phyloP scores from a whole-genome alignment of 2,797 vertebrate species.

The Petrocephalus sullivani region DNA sequence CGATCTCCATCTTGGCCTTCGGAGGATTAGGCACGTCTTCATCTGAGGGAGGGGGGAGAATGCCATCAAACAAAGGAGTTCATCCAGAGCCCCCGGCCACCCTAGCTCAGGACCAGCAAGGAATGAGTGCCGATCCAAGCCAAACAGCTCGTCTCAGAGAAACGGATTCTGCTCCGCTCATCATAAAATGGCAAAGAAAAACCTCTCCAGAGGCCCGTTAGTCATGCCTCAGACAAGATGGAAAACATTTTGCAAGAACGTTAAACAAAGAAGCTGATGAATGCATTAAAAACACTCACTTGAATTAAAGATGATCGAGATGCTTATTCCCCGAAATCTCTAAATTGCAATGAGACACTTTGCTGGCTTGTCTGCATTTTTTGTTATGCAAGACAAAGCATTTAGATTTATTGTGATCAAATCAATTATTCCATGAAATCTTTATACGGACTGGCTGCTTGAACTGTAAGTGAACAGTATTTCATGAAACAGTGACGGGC shows the following conservation, averaged over 20 bases:
- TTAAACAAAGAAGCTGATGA: not conserved
- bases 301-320: slow-evolving; percentile 25
- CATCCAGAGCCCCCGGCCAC: not conserved
- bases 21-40: slow-evolving; percentile 54
- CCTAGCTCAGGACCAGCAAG: not conserved
- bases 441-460: not conserved
- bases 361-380: not conserved
- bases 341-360: not conserved
- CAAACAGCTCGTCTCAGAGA: not conserved
- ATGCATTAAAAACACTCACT: slow-evolving; percentile 37
- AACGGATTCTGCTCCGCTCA: not conserved
- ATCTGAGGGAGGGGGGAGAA: slow-evolving; percentile 54
- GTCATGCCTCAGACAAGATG: slow-evolving; percentile 41
- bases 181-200: not conserved
- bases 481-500: not conserved
- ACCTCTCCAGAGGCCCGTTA: not conserved
- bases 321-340: not conserved
- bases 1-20: slow-evolving; percentile 48
- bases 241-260: not conserved
- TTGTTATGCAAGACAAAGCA: not conserved
- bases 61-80: slow-evolving; percentile 30
- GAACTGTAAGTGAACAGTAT: not conserved
- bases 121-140: not conserved
- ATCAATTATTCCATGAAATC: not conserved
- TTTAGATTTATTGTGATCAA: not conserved